phyloP scores from a whole-genome alignment of 2,888 invertebrate species.

The Pseudoips prasinana region DNA sequence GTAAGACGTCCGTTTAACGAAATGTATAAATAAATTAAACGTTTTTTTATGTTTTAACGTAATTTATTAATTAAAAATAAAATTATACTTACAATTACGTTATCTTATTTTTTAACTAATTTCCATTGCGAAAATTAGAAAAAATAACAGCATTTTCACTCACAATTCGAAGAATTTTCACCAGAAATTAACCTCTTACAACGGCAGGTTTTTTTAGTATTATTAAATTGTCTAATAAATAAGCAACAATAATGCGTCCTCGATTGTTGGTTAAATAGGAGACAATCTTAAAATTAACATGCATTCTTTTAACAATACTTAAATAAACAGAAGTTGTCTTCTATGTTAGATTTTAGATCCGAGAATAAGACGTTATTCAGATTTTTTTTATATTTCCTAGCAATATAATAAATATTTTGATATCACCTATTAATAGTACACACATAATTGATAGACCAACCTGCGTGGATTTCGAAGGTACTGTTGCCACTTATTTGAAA shows the following conservation, averaged over 20 bases:
- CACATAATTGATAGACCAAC: no score
- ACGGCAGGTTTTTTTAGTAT: background rate
- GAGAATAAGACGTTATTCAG: no score
- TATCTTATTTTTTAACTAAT: slow-evolving; percentile 39
- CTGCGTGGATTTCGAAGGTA: no score
- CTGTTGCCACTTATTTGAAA: no score
- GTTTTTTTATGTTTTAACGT: no score
- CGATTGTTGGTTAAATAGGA: slow-evolving; percentile 46
- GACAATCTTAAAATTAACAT: slow-evolving; percentile 46
- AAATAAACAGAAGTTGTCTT: background rate
- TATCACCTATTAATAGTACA: no score
- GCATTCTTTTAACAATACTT: slow-evolving; percentile 6
- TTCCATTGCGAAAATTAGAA: slow-evolving; percentile 53
- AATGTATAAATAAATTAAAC: no score
- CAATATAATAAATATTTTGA: no score
- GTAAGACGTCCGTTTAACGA: no score
- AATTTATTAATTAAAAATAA: no score
- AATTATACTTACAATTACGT: no score
- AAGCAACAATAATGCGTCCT: slow-evolving; percentile 60
- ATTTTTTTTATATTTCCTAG: no score
- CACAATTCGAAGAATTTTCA: slow-evolving; percentile 30
- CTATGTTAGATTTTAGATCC: background rate
- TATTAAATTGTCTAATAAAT: slow-evolving; percentile 40
- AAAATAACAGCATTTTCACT: slow-evolving; percentile 61
- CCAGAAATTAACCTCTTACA: background rate